Evolutionary conservation across 2,113 vertebrate species (phyloP).

Genomic region (Odontophorus gujanensis): DNA sequence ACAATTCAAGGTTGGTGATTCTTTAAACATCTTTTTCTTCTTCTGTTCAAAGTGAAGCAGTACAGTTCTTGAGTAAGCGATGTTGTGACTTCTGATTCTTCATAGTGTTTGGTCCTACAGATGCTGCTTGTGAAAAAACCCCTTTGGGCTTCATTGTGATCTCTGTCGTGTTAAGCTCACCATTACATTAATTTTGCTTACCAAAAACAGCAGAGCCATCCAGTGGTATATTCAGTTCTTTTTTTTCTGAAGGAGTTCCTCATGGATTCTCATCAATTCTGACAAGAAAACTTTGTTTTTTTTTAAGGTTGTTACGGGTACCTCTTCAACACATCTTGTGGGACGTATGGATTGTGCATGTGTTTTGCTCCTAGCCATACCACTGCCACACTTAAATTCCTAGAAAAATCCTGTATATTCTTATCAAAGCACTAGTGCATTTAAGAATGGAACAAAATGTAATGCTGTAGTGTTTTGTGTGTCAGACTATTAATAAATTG

Average conservation of each 20-base stretch:
- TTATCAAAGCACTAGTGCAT: neutral
- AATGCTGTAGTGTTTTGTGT: neutral
- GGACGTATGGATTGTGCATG: rapidly evolving
- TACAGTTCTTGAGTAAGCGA: neutral
- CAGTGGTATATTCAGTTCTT: neutral
- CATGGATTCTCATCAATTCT: neutral
- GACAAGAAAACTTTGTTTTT: neutral
- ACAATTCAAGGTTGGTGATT: slow-evolving; percentile 97
- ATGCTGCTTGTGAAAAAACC: neutral
- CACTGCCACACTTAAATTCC: neutral
- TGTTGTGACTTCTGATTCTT: neutral
- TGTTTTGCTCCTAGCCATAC: neutral
- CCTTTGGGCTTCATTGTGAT: neutral
- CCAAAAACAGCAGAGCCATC: neutral
- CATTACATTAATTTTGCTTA: neutral
- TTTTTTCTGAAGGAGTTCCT: neutral
- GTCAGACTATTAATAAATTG: neutral
- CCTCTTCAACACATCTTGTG: neutral
- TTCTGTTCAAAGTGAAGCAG: neutral
- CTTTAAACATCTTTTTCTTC: neutral
- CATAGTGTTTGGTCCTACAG: neutral
- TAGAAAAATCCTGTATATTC: neutral
- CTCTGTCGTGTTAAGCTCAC: neutral
- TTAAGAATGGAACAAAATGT: neutral
- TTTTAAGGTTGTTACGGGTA: neutral